Base-by-base conservation (phyloP, 1,140 invertebrate species). In the Magallana gigas region DNA sequence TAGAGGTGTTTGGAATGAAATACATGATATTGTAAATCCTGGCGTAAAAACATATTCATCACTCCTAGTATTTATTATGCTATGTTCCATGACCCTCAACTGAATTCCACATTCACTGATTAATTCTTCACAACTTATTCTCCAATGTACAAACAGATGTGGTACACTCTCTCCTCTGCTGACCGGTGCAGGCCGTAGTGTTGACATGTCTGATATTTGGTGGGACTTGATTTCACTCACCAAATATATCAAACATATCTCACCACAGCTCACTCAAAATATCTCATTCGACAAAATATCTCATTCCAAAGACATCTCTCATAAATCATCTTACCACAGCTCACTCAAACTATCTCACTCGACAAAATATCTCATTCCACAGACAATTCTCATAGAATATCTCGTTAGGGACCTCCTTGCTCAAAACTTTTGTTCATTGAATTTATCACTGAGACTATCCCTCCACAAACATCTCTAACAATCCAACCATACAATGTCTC, bases 241-340 rank as follows among this genome's bases (percentile, higher is more conserved):
- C 98, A 99, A 99, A 98, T 99, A 99, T 99, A 99, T 99, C 98
- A 99, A 99, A 99, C 98, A 99, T 99, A 99, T 99, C 98, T 98
- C 95, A 97, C 96, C 96, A 97, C 90, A 90, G 64, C 58, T 48
- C 87, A 89, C 62, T 82, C 87, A 62, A 9, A 14, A 62, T 62
- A 62, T 62, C 23, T 23, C 14, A 62, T 62, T n/a, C 18, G 6
- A n/a, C 60, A 62, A 48, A 62, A 62, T 62, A 14, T 62, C 60
- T 62, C 60, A 62, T n/a, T 62, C 6, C 60, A 62, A 98, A 99
- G 99, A 99, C 98, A 99, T 99, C 99, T 99, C 98, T 98, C 23
- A 23, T 23, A 23, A 23, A 23, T 23, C 23, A 23, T 23, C 23
- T 23, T 23, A 23, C 23, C 23, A 23, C 23, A 23, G 23, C 23